Evolutionary conservation across 2,888 invertebrate species (phyloP).

Genomic region (Amphipoea lucens): DNA sequence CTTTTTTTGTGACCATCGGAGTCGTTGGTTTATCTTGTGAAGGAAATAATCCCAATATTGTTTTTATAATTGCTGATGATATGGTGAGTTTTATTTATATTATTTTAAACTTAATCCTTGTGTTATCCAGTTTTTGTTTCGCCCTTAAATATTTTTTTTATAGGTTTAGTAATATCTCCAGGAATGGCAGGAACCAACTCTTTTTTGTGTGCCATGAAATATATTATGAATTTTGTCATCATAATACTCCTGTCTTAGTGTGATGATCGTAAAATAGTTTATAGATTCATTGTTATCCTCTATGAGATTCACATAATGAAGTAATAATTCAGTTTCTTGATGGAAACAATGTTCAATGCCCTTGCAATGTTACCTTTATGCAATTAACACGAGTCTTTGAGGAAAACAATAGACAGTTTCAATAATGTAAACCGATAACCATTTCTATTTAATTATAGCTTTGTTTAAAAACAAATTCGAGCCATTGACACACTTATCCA

Average conservation of each 20-base stretch:
- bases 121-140: neutral
- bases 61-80: conserved; percentile 95
- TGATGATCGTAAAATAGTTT: conserved; percentile 4
- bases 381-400: neutral
- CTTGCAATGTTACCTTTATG: neutral
- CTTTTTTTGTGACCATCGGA: conserved; percentile 13
- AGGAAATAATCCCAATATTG: conserved; percentile 90
- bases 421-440: neutral
- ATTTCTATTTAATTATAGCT: conserved; percentile 11
- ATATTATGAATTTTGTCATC: neutral
- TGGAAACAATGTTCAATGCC: neutral
- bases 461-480: conserved; percentile 8
- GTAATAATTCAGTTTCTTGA: neutral
- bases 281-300: neutral
- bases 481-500: neutral
- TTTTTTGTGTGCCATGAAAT: neutral
- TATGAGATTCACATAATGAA: neutral
- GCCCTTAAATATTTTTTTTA: neutral
- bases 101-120: neutral
- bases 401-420: conserved; percentile 27
- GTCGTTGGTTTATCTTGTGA: conserved; percentile 18
- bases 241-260: neutral
- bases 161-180: neutral
- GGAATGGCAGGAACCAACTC: neutral
- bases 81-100: conserved; percentile 90